Conservation (phyloP, 2,113 vertebrate genomes). For the Thalassoma bifasciatum region DNA sequence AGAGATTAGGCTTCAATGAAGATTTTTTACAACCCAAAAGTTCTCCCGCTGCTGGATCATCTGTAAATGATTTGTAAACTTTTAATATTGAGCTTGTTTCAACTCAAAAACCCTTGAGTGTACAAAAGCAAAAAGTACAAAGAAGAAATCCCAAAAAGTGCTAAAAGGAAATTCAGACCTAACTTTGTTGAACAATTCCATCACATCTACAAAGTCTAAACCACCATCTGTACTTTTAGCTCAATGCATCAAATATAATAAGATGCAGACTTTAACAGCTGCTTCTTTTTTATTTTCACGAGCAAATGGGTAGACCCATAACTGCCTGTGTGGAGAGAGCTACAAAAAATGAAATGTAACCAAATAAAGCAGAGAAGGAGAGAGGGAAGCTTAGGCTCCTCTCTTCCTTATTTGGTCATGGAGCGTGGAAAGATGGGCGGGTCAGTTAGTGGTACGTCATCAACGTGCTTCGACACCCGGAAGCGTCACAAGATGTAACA, state of each 20-base stretch:
- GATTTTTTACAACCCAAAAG: background rate
- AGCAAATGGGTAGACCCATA: background rate
- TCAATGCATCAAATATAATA: background rate
- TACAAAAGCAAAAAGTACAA: background rate
- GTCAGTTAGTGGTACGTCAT: slow-evolving; percentile 49
- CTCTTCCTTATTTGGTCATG: slow-evolving; percentile 73
- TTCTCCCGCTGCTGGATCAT: background rate
- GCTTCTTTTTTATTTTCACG: background rate
- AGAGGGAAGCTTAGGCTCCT: background rate
- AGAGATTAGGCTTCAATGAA: background rate
- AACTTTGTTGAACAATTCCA: background rate
- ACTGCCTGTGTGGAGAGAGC: background rate
- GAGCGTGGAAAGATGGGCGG: slow-evolving; percentile 40
- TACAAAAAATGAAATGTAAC: slow-evolving; percentile 45
- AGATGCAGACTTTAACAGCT: background rate
- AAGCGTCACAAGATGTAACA: slow-evolving; percentile 45
- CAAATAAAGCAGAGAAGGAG: slow-evolving; percentile 63
- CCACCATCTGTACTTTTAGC: no score
- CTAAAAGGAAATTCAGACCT: background rate
- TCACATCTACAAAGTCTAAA: no score
- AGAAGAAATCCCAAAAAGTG: background rate
- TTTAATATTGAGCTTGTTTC: background rate
- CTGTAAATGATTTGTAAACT: background rate
- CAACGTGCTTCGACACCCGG: slow-evolving; percentile 63
- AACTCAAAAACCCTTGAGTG: background rate